Conservation (phyloP, 2,113 vertebrate genomes). For the Cebus imitator region DNA sequence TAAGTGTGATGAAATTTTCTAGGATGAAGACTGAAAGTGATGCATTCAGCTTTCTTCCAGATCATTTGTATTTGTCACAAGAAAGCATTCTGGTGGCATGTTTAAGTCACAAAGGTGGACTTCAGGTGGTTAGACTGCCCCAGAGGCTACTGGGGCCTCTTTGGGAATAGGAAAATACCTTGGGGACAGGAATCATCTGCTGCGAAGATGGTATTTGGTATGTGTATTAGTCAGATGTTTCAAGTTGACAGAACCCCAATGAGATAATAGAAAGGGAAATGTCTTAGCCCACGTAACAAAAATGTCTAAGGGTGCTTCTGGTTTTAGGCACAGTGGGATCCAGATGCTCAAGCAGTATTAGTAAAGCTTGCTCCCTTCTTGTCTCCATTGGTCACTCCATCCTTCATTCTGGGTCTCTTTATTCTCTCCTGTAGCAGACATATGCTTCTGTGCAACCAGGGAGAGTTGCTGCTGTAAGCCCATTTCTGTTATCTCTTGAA, state of each 20-base stretch:
- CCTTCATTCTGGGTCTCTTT: background rate
- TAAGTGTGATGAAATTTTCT: conserved; percentile 19
- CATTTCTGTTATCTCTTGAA: background rate
- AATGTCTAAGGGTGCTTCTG: background rate
- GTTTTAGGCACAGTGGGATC: background rate
- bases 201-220: background rate
- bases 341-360: background rate
- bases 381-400: background rate
- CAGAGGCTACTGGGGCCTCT: background rate
- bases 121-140: background rate
- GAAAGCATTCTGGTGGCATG: background rate
- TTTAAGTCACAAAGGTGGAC: background rate
- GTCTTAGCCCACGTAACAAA: background rate
- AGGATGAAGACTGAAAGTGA: background rate
- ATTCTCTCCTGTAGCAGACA: background rate
- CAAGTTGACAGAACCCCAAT: background rate
- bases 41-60: background rate
- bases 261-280: background rate
- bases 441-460: background rate
- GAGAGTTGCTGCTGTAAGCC: background rate
- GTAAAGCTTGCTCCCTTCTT: background rate
- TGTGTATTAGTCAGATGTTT: background rate
- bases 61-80: background rate
- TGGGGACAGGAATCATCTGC: background rate
- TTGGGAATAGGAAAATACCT: background rate